phyloP scores from a whole-genome alignment of 92 coral and sea anemone species.

The Meandrina meandrites region DNA sequence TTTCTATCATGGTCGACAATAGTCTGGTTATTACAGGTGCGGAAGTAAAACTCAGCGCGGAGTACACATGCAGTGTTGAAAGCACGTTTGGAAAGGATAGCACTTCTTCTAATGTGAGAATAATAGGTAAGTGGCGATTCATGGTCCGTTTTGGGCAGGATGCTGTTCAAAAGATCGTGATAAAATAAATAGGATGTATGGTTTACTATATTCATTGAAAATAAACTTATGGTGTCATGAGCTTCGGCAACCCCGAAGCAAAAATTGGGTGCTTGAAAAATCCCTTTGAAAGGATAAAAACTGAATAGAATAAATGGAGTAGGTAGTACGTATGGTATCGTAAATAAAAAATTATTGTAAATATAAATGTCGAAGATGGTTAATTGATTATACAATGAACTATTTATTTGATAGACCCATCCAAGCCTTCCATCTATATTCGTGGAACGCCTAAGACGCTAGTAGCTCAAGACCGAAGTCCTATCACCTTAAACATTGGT shows the following conservation, averaged over 20 bases:
- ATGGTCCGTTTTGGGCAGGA: background rate
- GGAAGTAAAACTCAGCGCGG: slow-evolving; percentile 40
- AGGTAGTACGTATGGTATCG: no score
- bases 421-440: slow-evolving; percentile 34
- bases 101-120: slow-evolving; percentile 30
- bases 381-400: no score
- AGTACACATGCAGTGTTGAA: slow-evolving; percentile 58
- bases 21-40: slow-evolving; percentile 7
- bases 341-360: no score
- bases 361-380: no score
- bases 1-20: slow-evolving; percentile 46
- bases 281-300: no score
- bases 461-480: slow-evolving; percentile 36
- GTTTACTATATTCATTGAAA: background rate
- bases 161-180: background rate
- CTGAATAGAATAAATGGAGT: no score
- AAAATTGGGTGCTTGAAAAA: background rate
- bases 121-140: slow-evolving; percentile 43
- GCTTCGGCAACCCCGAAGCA: background rate
- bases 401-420: slow-evolving; percentile 20
- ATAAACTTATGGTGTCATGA: background rate
- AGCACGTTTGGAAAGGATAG: slow-evolving; percentile 56
- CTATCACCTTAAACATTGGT: slow-evolving; percentile 46
- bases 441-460: slow-evolving; percentile 11
- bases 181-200: background rate